A percentile compares a stretch with the other conserved stretches of the same genome.
Conservation (phyloP, 2,113 vertebrate genomes). For the Entelurus aequoreus region DNA sequence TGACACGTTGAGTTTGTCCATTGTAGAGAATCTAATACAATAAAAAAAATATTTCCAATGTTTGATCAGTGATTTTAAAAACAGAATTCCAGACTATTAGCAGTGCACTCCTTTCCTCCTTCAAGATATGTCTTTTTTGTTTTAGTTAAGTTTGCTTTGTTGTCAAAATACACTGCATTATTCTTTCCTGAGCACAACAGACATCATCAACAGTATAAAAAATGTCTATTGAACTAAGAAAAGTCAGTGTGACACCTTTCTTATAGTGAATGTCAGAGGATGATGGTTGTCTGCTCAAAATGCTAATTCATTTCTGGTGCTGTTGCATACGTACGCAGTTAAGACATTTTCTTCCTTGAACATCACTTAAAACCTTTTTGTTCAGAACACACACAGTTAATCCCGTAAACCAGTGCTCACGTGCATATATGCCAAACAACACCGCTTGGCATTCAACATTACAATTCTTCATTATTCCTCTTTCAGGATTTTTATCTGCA, state of each 20-base stretch:
- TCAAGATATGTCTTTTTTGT: too few relatives aligned
- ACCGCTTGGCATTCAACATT: constrained; percentile 9
- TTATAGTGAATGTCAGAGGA: background rate
- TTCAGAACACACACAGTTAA: constrained; percentile 29
- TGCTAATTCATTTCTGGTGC: constrained; percentile 5
- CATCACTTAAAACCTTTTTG: constrained; percentile 12
- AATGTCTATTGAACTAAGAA: background rate
- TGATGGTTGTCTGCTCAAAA: background rate
- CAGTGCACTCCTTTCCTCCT: too few relatives aligned
- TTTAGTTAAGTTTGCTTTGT: background rate
- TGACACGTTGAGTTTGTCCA: background rate
- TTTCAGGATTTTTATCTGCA: constrained; percentile 60
- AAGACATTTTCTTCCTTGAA: constrained; percentile 9
- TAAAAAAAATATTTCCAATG: background rate
- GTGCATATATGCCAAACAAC: constrained; percentile 21
- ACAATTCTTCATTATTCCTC: constrained; percentile 55
- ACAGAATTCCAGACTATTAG: too few relatives aligned
- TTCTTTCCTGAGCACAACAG: background rate
- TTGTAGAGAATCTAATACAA: background rate
- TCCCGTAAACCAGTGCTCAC: constrained; percentile 23
- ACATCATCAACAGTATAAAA: constrained; percentile 3
- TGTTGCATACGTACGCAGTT: constrained; percentile 18
- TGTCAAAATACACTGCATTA: too few relatives aligned
- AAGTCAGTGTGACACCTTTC: background rate
- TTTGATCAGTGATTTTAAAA: background rate